Base-by-base conservation (phyloP, 2,113 vertebrate genomes). In the Brachyhypopomus gauderio region DNA sequence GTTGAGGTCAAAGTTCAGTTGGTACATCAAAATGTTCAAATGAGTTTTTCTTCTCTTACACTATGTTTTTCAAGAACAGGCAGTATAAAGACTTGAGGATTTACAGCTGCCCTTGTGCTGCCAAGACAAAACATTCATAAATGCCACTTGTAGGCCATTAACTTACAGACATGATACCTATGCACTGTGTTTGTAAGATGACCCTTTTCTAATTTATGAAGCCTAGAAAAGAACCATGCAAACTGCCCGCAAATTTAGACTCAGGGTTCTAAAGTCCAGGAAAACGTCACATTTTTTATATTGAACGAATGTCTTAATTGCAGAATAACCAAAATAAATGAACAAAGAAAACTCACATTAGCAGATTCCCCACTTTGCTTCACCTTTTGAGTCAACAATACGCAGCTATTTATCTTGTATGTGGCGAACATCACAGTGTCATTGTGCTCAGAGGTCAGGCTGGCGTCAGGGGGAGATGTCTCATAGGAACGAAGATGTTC, bases 41-140 rank as follows among this genome's bases (percentile, higher is more conserved):
- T 73, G 48, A 85, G 81, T 82, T 85, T 88, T 74, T 83, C 30
- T 84, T 88, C 85, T 74, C 71, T 77, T 7, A 14, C 80, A 4
- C 5, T 22, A 41, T 87, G 27, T 20, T 30, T 3, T 20, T 38
- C 27, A 69, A 41, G 30, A 69, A 69, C 3, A 71, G 9, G 9
- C 17, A 48, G n/a, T 48, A 71, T 71, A 11, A 71, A 45, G 64
- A 3, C 34, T 20, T 59, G 16, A 59, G 56, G 56, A 0, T 59
- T n/a, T n/a, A 3, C 7, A 59, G 56, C 14, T 20, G 56, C 56
- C 16, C 19, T n/a, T 59, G 56, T 59, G 19, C 56, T 59, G 56
- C n/a, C 5, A 59, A 59, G 19, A 20, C 56, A 59, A 59, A 59
- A 59, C 56, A 7, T 59, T 5, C n/a, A 4, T 20, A 59, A 59